Conservation (phyloP, 2,113 vertebrate species). For the Alectura lathami region DNA sequence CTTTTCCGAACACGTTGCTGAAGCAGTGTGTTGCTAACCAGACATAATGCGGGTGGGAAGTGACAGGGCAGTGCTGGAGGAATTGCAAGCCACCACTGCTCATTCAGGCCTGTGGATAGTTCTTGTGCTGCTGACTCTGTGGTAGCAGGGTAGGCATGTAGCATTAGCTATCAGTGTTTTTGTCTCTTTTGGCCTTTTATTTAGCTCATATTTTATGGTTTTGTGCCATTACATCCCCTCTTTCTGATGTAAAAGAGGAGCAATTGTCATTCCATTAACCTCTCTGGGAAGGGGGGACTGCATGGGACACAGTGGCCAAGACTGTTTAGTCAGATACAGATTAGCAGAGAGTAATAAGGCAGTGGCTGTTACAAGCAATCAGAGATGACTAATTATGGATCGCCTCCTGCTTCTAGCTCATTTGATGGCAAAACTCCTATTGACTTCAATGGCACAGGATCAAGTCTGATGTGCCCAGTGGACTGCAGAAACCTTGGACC, state of each 20-base stretch:
- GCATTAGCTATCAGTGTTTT: not conserved
- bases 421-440: not conserved
- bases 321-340: not conserved
- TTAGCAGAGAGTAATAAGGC: conserved; percentile 29
- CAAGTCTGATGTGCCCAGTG: not conserved
- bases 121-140: not conserved
- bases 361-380: fast-evolving
- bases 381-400: conserved; percentile 21
- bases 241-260: not conserved
- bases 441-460: not conserved
- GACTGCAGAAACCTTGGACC: not conserved
- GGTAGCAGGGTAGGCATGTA: not conserved
- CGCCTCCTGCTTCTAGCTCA: not conserved
- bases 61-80: not conserved
- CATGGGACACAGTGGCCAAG: not conserved
- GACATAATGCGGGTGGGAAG: fast-evolving
- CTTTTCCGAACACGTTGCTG: not conserved
- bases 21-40: not conserved
- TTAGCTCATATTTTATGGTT: not conserved
- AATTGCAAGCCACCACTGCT: not conserved
- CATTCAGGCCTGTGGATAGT: not conserved
- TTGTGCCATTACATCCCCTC: not conserved
- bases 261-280: not conserved
- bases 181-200: not conserved
- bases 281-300: not conserved